phyloP scores from a whole-genome alignment of 2,797 vertebrate species.

The Pterois miles region DNA sequence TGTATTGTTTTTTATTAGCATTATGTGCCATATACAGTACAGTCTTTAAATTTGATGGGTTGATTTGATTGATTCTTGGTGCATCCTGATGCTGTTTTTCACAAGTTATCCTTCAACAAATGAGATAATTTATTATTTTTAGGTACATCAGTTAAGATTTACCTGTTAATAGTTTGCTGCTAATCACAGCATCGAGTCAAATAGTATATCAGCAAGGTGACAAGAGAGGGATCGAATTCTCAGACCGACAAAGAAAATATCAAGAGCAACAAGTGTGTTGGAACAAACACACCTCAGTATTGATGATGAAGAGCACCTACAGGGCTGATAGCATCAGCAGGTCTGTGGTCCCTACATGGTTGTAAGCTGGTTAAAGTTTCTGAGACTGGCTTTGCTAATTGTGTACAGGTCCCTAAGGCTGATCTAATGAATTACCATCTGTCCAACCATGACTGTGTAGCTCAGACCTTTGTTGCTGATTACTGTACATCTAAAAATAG shows the following conservation, averaged over 20 bases:
- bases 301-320: conserved; percentile 12
- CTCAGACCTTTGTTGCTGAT: conserved; percentile 63
- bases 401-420: conserved; percentile 60
- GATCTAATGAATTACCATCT: conserved; percentile 77
- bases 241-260: not conserved
- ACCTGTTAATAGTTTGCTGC: not conserved
- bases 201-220: not conserved
- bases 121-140: not conserved
- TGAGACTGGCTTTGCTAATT: conserved; percentile 73
- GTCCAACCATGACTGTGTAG: conserved; percentile 36
- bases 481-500: conserved; percentile 62
- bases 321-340: conserved; percentile 33
- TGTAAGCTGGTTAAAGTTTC: conserved; percentile 77
- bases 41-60: not conserved
- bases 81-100: not conserved
- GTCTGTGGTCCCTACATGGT: conserved; percentile 31
- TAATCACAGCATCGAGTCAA: not conserved
- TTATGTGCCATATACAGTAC: not conserved
- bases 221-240: not conserved
- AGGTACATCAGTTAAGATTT: not conserved
- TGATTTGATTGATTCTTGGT: not conserved
- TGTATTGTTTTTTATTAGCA: not conserved
- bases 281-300: not conserved
- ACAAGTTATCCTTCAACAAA: not conserved
- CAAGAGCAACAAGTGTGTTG: not conserved